phyloP scores from a whole-genome alignment of 2,888 invertebrate genomes.

The Molorchus minor region DNA sequence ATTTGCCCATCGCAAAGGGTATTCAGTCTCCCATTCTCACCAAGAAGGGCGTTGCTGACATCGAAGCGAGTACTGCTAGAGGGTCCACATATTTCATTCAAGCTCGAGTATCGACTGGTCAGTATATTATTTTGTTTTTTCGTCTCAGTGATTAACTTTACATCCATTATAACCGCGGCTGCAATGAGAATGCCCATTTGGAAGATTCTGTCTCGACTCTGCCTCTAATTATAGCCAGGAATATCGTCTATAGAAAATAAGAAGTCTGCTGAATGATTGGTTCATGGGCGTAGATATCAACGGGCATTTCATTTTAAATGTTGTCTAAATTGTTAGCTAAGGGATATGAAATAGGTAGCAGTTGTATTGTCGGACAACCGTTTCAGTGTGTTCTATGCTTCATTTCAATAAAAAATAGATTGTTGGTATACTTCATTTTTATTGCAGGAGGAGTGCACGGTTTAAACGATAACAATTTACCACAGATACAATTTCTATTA shows the following conservation, averaged over 20 bases:
- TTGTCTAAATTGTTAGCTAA: too few relatives aligned
- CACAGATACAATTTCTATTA: too few relatives aligned
- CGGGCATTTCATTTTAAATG: not conserved
- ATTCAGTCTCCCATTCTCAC: not conserved
- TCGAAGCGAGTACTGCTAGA: constrained; percentile 26
- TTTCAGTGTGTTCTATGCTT: too few relatives aligned
- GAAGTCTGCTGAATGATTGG: constrained; percentile 37
- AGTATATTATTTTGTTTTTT: constrained; percentile 43
- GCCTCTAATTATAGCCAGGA: constrained; percentile 43
- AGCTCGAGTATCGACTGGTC: constrained; percentile 45
- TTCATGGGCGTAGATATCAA: constrained; percentile 12
- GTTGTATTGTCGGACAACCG: too few relatives aligned
- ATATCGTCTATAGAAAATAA: constrained; percentile 40
- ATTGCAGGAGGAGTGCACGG: too few relatives aligned
- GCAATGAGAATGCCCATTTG: constrained; percentile 39
- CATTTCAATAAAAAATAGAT: too few relatives aligned
- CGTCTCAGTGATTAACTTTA: constrained; percentile 41
- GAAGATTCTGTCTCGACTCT: constrained; percentile 34
- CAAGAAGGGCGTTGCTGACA: not conserved
- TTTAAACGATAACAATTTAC: too few relatives aligned
- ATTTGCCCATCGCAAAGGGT: too few relatives aligned
- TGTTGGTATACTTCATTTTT: too few relatives aligned
- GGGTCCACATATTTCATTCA: constrained; percentile 43
- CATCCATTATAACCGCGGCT: constrained; percentile 41
- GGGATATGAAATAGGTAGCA: too few relatives aligned